These are phyloP conservation scores for Dromaius novaehollandiae DNA, from an alignment of 2,113 vertebrate genomes.

Conservation along the genomic window DNA sequence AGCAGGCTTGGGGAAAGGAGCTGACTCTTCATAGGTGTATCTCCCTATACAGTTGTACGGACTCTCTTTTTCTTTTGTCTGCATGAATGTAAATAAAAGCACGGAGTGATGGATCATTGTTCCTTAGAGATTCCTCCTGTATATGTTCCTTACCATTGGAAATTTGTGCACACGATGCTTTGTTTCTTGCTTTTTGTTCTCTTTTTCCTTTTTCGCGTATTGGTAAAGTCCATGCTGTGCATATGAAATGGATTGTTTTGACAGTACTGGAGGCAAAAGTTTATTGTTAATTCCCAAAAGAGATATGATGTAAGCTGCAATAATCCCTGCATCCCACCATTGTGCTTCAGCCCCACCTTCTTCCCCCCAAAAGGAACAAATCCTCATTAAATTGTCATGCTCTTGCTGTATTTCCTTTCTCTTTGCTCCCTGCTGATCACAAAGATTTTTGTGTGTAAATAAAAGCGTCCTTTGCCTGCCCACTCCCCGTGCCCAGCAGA, in stretches of 20 bases:
- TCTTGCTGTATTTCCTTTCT: not conserved
- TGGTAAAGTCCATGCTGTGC: not conserved
- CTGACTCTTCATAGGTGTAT: not conserved
- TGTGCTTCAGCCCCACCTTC: not conserved
- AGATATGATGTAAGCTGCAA: not conserved
- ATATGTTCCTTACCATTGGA: not conserved
- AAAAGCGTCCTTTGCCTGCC: constrained; percentile 26
- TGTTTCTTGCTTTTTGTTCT: not conserved
- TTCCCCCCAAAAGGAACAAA: not conserved
- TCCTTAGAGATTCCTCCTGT: not conserved
- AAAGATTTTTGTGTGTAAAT: constrained; percentile 25
- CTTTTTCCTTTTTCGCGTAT: not conserved
- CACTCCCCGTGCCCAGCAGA: not conserved
- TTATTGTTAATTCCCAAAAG: not conserved
- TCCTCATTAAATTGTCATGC: not conserved
- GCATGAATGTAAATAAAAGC: not conserved
- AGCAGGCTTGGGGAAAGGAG: not conserved
- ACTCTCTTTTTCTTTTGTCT: not conserved
- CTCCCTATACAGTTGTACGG: not conserved
- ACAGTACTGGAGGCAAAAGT: not conserved
- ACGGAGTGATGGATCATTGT: not conserved
- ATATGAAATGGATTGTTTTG: not conserved
- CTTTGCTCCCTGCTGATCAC: not conserved
- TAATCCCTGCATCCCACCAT: not conserved
- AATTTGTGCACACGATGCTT: not conserved